These are phyloP conservation scores for Saiga tatarica DNA, from an alignment of 2,113 vertebrate species.

Conservation along the genomic window DNA sequence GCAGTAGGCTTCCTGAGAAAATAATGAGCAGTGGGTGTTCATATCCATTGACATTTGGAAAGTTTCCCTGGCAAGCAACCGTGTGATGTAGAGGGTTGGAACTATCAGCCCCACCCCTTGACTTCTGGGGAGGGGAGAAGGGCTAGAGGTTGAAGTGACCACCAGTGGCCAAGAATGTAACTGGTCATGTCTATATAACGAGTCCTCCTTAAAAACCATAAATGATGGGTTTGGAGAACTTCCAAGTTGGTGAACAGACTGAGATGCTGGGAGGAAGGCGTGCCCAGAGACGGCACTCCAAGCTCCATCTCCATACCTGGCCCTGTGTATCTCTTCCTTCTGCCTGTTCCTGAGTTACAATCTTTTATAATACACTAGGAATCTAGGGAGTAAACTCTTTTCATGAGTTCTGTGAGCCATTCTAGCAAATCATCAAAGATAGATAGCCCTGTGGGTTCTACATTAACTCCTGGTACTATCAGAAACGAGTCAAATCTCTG, in stretches of 20 bases:
- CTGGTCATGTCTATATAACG: background rate
- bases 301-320: background rate
- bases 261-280: background rate
- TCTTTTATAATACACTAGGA: background rate
- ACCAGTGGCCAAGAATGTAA: background rate
- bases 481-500: background rate
- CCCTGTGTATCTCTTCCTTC: background rate
- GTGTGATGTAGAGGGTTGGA: background rate
- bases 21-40: too few species aligned
- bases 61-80: background rate
- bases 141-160: background rate
- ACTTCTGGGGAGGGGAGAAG: background rate
- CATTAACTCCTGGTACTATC: background rate
- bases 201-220: background rate
- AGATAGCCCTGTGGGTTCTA: background rate
- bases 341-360: background rate
- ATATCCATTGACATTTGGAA: background rate
- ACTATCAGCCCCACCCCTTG: background rate
- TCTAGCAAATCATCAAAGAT: background rate
- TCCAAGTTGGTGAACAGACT: background rate
- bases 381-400: background rate
- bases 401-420: background rate
- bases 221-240: background rate
- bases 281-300: background rate
- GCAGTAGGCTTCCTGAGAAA: background rate